Conservation (phyloP, 2,888 invertebrate genomes). For the Campoletis raptor region DNA sequence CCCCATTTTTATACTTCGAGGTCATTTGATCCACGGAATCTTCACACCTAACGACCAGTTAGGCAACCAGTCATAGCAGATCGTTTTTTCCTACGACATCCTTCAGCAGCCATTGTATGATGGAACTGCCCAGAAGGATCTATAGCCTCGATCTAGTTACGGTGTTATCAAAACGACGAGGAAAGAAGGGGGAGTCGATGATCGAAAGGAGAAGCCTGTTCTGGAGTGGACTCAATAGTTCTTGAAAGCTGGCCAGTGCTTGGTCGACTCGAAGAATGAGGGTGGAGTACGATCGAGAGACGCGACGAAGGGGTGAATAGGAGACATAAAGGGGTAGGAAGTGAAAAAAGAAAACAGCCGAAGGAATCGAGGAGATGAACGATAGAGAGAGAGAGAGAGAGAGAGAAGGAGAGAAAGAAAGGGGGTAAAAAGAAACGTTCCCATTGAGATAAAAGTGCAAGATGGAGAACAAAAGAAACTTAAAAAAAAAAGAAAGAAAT, state of each 20-base stretch:
- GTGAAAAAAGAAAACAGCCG: constrained; percentile 15
- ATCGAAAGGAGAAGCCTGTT: constrained; percentile 64
- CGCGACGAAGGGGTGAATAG: not conserved
- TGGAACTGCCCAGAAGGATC: constrained; percentile 14
- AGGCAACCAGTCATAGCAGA: constrained; percentile 1
- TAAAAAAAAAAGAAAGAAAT: constrained; percentile 24
- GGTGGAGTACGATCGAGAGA: constrained; percentile 29
- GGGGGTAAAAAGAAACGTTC: constrained; percentile 39
- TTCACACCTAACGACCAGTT: constrained; percentile 26
- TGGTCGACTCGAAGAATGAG: constrained; percentile 33
- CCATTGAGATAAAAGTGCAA: constrained; percentile 59
- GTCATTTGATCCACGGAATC: not conserved
- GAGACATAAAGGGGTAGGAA: not conserved
- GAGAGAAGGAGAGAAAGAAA: not conserved
- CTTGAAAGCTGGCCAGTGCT: constrained; percentile 66
- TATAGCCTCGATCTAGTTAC: constrained; percentile 41
- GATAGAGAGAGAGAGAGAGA: constrained; percentile 21
- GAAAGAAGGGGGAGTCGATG: constrained; percentile 54
- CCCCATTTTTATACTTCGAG: not conserved
- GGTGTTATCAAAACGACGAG: constrained; percentile 47
- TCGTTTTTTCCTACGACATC: constrained; percentile 1
- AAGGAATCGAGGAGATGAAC: constrained; percentile 37
- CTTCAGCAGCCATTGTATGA: not conserved
- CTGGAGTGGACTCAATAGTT: constrained; percentile 68
- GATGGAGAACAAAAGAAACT: constrained; percentile 45